Percentiles rank a stretch among this genome's conserved stretches.
Conservation (phyloP, 2,888 invertebrate species). For the Teleogryllus oceanicus region DNA sequence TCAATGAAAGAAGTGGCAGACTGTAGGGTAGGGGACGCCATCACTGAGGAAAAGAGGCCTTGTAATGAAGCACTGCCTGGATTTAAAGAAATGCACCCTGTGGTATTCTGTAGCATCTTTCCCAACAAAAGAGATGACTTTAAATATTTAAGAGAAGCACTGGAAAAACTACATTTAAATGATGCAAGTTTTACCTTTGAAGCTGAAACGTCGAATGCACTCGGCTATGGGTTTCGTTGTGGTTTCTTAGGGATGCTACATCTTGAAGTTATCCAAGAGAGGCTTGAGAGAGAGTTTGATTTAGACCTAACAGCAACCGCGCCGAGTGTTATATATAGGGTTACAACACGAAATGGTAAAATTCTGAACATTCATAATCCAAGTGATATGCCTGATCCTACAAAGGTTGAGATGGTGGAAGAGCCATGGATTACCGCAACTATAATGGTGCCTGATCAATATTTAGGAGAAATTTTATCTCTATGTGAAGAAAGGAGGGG, state of each 20-base stretch:
- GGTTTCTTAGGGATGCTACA: background rate
- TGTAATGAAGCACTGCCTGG: background rate
- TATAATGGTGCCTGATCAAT: background rate
- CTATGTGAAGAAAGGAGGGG: background rate
- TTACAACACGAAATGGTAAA: too few relatives aligned
- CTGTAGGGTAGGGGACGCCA: too few relatives aligned
- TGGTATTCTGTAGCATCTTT: background rate
- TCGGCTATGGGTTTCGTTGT: background rate
- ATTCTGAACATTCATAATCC: background rate
- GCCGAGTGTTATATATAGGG: conserved; percentile 34
- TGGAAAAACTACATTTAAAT: background rate
- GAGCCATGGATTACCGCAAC: background rate
- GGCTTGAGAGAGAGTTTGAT: conserved; percentile 37
- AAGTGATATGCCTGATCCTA: background rate
- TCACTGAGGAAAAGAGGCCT: background rate
- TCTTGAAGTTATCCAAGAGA: conserved; percentile 34
- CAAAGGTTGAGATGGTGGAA: background rate
- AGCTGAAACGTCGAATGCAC: background rate
- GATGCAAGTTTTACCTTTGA: background rate
- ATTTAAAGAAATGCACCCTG: background rate
- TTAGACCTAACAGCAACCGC: conserved; percentile 34
- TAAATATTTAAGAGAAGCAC: background rate
- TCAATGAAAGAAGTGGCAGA: too few relatives aligned
- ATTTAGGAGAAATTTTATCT: background rate
- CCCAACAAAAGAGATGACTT: background rate